Conservation (phyloP, 2,113 vertebrate species). For the Apodemus speciosus region DNA sequence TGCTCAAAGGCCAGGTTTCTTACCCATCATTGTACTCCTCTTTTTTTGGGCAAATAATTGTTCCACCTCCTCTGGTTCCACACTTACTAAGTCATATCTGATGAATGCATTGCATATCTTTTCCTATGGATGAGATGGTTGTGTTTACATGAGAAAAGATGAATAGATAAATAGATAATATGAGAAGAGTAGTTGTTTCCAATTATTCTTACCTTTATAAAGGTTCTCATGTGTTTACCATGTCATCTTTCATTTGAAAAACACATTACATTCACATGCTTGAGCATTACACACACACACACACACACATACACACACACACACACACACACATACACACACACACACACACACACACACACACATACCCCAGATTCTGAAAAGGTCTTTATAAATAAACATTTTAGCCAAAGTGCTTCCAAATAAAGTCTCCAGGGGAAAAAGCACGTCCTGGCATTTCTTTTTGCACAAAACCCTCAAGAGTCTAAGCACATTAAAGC, state of each 20-base stretch:
- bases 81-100: not conserved
- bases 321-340: not conserved
- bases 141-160: not conserved
- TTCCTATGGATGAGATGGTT: not conserved
- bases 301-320: not conserved
- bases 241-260: not conserved
- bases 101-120: not conserved
- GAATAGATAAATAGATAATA: not conserved
- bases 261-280: not conserved
- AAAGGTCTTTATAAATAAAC: constrained; percentile 18
- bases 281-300: not conserved
- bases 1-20: not conserved
- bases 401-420: not conserved
- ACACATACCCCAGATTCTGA: not conserved
- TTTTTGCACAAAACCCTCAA: not conserved
- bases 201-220: not conserved
- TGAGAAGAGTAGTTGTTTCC: not conserved
- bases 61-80: not conserved
- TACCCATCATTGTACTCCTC: not conserved
- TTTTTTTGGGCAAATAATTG: not conserved
- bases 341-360: not conserved
- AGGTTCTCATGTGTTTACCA: not conserved
- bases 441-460: not conserved
- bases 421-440: not conserved
- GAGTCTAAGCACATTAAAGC: not conserved